Percentiles rank a stretch among this genome's conserved stretches.
These are phyloP conservation scores for Tachysurus fulvidraco DNA, from an alignment of 2,113 vertebrate genomes.

Conservation along the genomic window DNA sequence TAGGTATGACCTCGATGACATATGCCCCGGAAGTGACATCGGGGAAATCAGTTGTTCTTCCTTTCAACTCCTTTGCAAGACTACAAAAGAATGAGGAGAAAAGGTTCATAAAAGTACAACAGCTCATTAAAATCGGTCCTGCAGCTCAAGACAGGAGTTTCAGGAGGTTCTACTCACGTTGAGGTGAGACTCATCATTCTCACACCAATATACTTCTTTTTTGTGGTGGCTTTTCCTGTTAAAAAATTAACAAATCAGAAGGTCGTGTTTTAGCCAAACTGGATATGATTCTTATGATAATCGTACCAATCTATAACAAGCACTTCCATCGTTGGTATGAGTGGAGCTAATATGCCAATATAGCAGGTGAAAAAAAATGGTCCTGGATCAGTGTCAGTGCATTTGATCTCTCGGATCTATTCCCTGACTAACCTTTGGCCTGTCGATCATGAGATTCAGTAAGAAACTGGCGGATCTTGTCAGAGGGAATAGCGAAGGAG, in stretches of 20 bases:
- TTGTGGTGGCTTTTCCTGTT: constrained; percentile 82
- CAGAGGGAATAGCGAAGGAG: constrained; percentile 96
- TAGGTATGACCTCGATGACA: constrained; percentile 92
- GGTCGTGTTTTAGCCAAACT: background rate
- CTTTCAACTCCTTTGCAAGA: constrained; percentile 90
- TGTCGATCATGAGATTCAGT: constrained; percentile 90
- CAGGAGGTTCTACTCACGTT: constrained; percentile 73
- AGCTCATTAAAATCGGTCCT: background rate
- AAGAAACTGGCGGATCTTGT: constrained; percentile 95
- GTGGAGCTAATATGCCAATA: background rate
- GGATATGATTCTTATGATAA: background rate
- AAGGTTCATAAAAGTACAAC: background rate
- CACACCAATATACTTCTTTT: constrained; percentile 94
- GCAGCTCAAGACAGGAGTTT: background rate
- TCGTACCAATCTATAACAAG: background rate
- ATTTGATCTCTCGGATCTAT: background rate
- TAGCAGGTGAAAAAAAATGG: background rate
- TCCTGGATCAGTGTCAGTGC: background rate
- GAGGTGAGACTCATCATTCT: constrained; percentile 91
- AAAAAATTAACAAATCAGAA: background rate
- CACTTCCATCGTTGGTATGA: background rate
- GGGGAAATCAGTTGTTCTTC: constrained; percentile 86
- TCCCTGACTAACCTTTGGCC: constrained; percentile 80
- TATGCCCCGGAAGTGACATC: constrained; percentile 91
- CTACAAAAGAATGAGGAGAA: constrained; percentile 63